These are phyloP conservation scores for Acropternis orthonyx DNA, from an alignment of 2,797 vertebrate species.

Conservation along the genomic window DNA sequence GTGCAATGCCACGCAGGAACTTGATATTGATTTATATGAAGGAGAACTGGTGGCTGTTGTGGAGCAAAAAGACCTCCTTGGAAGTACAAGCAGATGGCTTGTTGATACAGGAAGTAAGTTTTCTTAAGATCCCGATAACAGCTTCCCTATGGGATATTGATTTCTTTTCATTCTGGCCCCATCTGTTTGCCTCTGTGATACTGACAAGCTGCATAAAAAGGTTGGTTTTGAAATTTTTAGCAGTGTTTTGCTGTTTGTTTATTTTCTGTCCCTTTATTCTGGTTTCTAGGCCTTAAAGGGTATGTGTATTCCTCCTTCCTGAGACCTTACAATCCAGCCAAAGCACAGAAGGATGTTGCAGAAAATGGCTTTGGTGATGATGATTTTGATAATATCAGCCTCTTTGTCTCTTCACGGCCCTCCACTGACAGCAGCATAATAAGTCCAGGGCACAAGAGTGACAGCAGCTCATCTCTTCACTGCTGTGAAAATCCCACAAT, in stretches of 20 bases:
- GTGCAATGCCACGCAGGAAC: slow-evolving; percentile 92
- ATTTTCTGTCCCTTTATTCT: slow-evolving; percentile 28
- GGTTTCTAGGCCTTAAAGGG: slow-evolving; percentile 74
- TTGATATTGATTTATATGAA: slow-evolving; percentile 90
- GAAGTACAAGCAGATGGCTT: slow-evolving; percentile 92
- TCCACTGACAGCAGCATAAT: slow-evolving; percentile 77
- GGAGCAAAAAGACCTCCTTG: slow-evolving; percentile 88
- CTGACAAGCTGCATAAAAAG: background rate
- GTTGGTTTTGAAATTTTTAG: background rate
- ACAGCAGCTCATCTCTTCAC: slow-evolving; percentile 79
- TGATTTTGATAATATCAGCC: slow-evolving; percentile 93
- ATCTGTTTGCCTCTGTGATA: background rate
- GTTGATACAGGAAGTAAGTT: slow-evolving; percentile 92
- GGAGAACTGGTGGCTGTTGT: slow-evolving; percentile 92
- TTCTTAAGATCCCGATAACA: background rate
- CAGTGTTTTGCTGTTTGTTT: background rate
- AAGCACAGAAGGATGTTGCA: slow-evolving; percentile 61
- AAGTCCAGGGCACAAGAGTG: slow-evolving; percentile 73
- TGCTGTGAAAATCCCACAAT: slow-evolving; percentile 77
- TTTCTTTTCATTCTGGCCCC: slow-evolving; percentile 3
- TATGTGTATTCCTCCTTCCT: slow-evolving; percentile 97
- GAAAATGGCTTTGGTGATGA: slow-evolving; percentile 77
- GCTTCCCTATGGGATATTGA: background rate
- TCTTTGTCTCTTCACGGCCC: slow-evolving; percentile 85
- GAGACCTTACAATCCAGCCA: slow-evolving; percentile 89